Evolutionary conservation across 2,797 vertebrate species (phyloP), one percentile per base, ranked within the genome.

Genomic region (Lagorchestes hirsutus): DNA sequence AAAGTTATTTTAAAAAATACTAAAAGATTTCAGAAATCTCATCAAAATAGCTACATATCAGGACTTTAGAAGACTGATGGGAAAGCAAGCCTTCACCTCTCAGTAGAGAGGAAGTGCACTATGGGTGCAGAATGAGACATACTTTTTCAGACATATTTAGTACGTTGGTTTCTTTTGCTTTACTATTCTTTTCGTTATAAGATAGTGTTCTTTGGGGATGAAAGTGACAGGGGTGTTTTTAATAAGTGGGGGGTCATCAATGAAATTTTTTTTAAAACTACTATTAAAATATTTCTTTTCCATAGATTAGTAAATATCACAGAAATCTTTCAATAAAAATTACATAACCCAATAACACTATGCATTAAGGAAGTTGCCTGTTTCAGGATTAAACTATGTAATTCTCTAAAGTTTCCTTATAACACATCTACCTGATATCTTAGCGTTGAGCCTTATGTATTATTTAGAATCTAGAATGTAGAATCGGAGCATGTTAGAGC

Each of bases 321-420:
- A 92, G 8, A 93, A 92, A 22, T 2, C 40, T 91, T 91, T 57
- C 2, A 67, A 34, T 94, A 93, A 24, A 92, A 96, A 92, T 9
- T 18, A 3, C 52, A 90, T 90, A 31, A 94, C 46, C 52, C 27
- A 62, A 67, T 93, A 91, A 11, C 29, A 94, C 62, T 22, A 90
- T 95, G 91, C 8, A 62, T 87, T 54, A 93, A 56, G 50, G 22
- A 93, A 50, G 13, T 92, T 95, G 54, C 46, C 58, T 74, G 31
- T 95, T 95, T 94, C 22, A 92, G 29, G 91, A 56, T 9, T 50
- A 93, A 13, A 52, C 57, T 92, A 24, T n/a, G 8, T 27, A 54
- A 16, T 50, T 46, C 28, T 52, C 40, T 12, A 46, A 87, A 92
- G 31, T 52, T 93, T 93, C 59, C 3, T 29, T 52, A 8, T 5